phyloP scores from a whole-genome alignment of 2,888 invertebrate genomes.

The Leucania comma region DNA sequence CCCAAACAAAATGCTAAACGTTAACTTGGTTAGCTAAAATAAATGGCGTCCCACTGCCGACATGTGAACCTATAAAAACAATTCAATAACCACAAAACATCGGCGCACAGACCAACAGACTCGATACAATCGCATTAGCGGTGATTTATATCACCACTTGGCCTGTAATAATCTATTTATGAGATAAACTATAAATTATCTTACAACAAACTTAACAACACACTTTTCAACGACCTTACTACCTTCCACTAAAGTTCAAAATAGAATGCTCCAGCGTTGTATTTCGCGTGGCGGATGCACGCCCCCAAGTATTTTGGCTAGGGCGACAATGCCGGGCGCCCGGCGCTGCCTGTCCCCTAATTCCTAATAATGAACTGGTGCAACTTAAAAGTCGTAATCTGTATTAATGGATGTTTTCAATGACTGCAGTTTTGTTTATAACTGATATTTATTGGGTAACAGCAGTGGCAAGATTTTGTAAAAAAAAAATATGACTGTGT shows the following conservation, averaged over 20 bases:
- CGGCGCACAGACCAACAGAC: conserved; percentile 63
- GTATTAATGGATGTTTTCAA: conserved; percentile 73
- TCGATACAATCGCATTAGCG: conserved; percentile 79
- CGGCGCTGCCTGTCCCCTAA: conserved; percentile 70
- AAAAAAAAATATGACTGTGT: conserved; percentile 15
- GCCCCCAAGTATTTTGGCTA: conserved; percentile 56
- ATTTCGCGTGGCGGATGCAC: conserved; percentile 40
- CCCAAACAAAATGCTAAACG: conserved; percentile 45
- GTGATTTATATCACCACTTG: conserved; percentile 83
- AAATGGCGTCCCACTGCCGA: conserved; percentile 47
- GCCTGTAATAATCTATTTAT: conserved; percentile 85
- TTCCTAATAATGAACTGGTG: conserved; percentile 79
- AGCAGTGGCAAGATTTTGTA: conserved; percentile 26
- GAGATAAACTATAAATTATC: conserved; percentile 88
- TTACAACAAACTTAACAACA: conserved; percentile 49
- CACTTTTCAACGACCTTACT: conserved; percentile 5
- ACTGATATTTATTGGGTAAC: conserved; percentile 51
- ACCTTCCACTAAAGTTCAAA: conserved; percentile 25
- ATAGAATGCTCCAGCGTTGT: conserved; percentile 18
- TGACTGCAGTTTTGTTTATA: conserved; percentile 61
- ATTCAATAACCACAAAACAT: conserved; percentile 69
- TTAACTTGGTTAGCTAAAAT: conserved; percentile 58
- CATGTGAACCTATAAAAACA: conserved; percentile 70
- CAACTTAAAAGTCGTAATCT: conserved; percentile 76
- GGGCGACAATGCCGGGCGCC: conserved; percentile 44